A percentile compares a stretch with the other conserved stretches of the same genome.
Conservation (phyloP, 35 echinoderm and acorn worm genomes). For the Acanthaster planci region DNA sequence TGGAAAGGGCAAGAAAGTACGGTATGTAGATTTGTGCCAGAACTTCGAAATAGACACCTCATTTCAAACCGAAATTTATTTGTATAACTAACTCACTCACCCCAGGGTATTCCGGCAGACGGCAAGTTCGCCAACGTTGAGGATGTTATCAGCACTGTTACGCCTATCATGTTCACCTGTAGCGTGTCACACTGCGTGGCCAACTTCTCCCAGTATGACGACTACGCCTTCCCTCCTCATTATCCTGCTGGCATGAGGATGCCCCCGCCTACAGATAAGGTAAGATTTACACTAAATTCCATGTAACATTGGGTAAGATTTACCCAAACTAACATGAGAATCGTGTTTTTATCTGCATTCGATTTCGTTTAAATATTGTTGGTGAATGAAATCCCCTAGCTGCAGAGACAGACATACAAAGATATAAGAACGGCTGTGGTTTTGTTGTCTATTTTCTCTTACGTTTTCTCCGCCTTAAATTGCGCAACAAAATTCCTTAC, state of each 20-base stretch:
- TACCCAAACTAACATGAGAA: too few species aligned
- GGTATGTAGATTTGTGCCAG: background rate
- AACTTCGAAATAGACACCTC: background rate
- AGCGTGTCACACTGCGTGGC: slow-evolving; percentile 57
- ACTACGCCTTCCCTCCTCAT: slow-evolving; percentile 74
- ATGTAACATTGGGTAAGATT: too few species aligned
- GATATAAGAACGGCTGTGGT: too few species aligned
- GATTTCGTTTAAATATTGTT: too few species aligned
- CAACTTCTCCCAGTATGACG: slow-evolving; percentile 84
- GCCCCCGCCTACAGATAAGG: slow-evolving; percentile 68
- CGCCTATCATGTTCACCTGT: slow-evolving; percentile 71
- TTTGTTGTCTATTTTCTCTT: too few species aligned
- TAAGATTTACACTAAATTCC: background rate
- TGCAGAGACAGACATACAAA: too few species aligned
- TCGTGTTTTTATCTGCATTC: too few species aligned
- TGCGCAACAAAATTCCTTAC: too few species aligned
- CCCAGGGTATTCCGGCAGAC: slow-evolving; percentile 37
- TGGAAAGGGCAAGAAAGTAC: background rate
- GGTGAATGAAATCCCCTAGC: too few species aligned
- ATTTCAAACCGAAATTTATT: too few species aligned
- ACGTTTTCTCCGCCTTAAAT: too few species aligned
- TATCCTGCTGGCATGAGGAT: slow-evolving; percentile 65
- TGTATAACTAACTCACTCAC: background rate
- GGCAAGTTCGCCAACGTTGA: slow-evolving; percentile 62
- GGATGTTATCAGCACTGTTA: slow-evolving; percentile 55